Evolutionary conservation across 35 echinoderm and acorn worm species (phyloP), one percentile per base, ranked within the genome.

Genomic region (Ophioderma brevispina): DNA sequence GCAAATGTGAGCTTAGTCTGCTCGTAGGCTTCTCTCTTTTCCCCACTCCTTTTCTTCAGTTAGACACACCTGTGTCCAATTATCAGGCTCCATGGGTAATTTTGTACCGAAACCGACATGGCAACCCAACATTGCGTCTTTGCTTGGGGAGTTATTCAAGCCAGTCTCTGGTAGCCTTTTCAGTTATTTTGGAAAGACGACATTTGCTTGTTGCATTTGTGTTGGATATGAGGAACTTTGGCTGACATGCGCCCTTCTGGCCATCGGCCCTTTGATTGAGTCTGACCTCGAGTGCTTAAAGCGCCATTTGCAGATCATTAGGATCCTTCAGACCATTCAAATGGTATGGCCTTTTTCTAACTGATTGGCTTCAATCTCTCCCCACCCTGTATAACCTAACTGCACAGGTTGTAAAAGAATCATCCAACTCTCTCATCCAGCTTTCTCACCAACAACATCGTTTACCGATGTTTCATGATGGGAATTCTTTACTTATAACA

Each of bases 31-130:
- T 30, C 0, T 1, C 31, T 35, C 59, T 70, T 85, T 85, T 70
- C 21, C 36, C 82, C 30, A 55, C 8, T 17, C 82, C 82, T 34
- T 85, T 85, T 64, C 39, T 85, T 46, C 82, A 85, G 30, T 85
- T 85, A 15, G 23, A 56, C 0, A 59, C 50, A 64, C 50, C 50
- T 21, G 36, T 25, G 23, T 35, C 83, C 83, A 82, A 30, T 85
- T 85, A 84, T 55, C 41, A 39, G 38, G 38, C 40, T 14, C 41
- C 40, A 10, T 84, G 30, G 32, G n/a, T 31, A 4, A 50, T 33
- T 32, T 55, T 40, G 18, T 5, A 36, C 52, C 35, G 28, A 85
- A 85, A 37, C 59, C 46, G 32, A 35, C 83, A 85, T 50, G 42
- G 23, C 32, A 85, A 85, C 23, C 83, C 59, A 85, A 70, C 52